Percentiles rank a stretch among this genome's conserved stretches.
Evolutionary conservation across 2,888 invertebrate genomes (phyloP).

Genomic region (Conops quadrifasciatus): DNA sequence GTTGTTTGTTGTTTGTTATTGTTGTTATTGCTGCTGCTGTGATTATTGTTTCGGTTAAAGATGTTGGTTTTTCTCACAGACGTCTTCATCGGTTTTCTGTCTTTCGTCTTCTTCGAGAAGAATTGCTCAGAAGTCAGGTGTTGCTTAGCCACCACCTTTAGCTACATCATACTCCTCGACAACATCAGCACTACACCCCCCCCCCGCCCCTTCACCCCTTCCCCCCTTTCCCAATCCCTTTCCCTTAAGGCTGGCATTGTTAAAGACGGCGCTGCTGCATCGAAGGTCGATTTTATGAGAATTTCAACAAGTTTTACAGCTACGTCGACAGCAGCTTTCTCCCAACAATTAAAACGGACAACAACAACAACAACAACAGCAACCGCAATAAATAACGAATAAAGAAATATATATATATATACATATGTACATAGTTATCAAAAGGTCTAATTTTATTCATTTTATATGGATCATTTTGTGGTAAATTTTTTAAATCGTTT

Average conservation of each 20-base stretch:
- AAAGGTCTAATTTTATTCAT: too few relatives aligned
- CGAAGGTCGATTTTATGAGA: conserved; percentile 47
- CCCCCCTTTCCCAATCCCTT: conserved; percentile 39
- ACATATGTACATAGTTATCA: too few relatives aligned
- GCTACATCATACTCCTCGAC: not conserved
- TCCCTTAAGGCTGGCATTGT: conserved; percentile 54
- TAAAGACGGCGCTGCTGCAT: conserved; percentile 52
- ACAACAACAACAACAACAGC: conserved; percentile 43
- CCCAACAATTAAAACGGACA: not conserved
- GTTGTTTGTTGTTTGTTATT: not conserved
- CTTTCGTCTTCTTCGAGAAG: not conserved
- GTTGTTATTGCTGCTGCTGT: not conserved
- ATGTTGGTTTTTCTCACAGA: too few relatives aligned
- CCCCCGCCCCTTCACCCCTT: not conserved
- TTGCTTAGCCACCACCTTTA: conserved; percentile 21
- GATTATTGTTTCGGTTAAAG: not conserved
- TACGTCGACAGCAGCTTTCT: conserved; percentile 44
- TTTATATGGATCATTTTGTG: conserved; percentile 5
- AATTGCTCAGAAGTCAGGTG: conserved; percentile 22
- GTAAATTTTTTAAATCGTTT: conserved; percentile 54
- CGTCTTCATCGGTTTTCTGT: too few relatives aligned
- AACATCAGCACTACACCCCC: not conserved
- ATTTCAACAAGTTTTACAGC: conserved; percentile 56
- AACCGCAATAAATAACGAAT: conserved; percentile 18
- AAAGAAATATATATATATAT: not conserved